phyloP scores from a whole-genome alignment of 64 coral and sea anemone genomes.

The Montipora foliosa region DNA sequence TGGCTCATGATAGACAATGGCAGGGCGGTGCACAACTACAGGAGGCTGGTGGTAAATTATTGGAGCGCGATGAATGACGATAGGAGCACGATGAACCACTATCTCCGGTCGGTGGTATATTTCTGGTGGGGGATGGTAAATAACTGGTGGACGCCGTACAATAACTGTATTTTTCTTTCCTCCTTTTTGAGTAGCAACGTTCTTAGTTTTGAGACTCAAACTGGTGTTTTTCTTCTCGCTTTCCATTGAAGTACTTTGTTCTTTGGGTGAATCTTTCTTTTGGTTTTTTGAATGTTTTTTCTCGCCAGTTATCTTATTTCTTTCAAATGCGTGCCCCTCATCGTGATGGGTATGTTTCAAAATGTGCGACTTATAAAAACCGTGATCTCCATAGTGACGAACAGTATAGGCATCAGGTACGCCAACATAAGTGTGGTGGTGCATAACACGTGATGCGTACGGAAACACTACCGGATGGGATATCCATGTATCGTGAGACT shows the following conservation, averaged over 20 bases:
- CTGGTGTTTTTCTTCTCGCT: constrained; percentile 43
- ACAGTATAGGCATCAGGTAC: constrained; percentile 63
- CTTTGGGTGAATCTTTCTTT: not conserved
- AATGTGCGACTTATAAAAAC: constrained; percentile 45
- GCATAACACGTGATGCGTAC: constrained; percentile 60
- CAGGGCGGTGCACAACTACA: constrained; percentile 89
- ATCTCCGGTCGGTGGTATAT: constrained; percentile 97
- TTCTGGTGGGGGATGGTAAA: constrained; percentile 95
- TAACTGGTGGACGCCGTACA: constrained; percentile 86
- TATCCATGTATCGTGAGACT: constrained; percentile 90
- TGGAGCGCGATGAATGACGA: constrained; percentile 90
- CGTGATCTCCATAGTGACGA: constrained; percentile 55
- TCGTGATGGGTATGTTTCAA: constrained; percentile 4
- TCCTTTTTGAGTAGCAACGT: constrained; percentile 59
- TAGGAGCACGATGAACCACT: constrained; percentile 88
- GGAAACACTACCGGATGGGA: constrained; percentile 56
- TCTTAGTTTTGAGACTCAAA: constrained; percentile 68
- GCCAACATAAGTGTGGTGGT: constrained; percentile 81
- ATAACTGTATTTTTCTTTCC: constrained; percentile 87
- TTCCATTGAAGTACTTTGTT: not conserved
- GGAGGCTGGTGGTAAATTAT: constrained; percentile 95
- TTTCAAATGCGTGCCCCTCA: constrained; percentile 28
- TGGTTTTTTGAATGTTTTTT: not conserved
- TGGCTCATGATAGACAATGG: constrained; percentile 91
- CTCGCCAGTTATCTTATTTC: constrained; percentile 40